phyloP scores from a whole-genome alignment of 2,113 vertebrate genomes.

The Arothron firmamentum region DNA sequence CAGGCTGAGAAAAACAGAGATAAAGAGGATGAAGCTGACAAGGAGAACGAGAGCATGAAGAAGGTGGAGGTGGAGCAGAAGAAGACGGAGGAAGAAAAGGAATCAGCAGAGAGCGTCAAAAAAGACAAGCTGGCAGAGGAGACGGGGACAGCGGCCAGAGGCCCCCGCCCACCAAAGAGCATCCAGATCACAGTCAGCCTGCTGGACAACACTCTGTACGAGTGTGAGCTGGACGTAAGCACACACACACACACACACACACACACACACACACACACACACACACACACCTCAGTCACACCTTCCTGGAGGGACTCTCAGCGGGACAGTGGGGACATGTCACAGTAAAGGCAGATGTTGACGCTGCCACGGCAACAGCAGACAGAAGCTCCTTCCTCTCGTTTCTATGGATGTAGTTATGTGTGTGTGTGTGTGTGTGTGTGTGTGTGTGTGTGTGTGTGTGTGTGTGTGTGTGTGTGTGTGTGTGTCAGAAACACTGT shows the following conservation, averaged over 20 bases:
- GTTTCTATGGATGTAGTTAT: too few relatives aligned
- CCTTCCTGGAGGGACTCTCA: background rate
- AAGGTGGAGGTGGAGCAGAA: slow-evolving; percentile 23
- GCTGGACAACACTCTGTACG: slow-evolving; percentile 86
- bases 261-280: too few relatives aligned
- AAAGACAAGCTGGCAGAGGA: slow-evolving; percentile 69
- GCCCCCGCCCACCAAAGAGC: slow-evolving; percentile 77
- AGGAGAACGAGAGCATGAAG: slow-evolving; percentile 25
- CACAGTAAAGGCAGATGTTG: background rate
- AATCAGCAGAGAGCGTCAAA: slow-evolving; percentile 50
- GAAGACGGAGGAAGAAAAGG: slow-evolving; percentile 58
- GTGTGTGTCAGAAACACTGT: slow-evolving; percentile 84
- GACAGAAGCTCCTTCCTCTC: background rate
- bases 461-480: slow-evolving; percentile 24
- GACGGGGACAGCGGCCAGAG: slow-evolving; percentile 76
- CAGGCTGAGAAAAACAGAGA: slow-evolving; percentile 29
- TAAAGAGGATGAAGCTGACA: slow-evolving; percentile 31
- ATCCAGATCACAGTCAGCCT: slow-evolving; percentile 91
- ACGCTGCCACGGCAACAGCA: background rate
- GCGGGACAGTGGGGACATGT: background rate
- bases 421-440: slow-evolving; percentile 4
- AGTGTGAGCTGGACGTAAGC: slow-evolving; percentile 90
- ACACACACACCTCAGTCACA: background rate
- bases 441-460: slow-evolving; percentile 29
- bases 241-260: too few relatives aligned